Base-by-base conservation (phyloP, 1,140 invertebrate species). In the Drosophila ambigua region DNA sequence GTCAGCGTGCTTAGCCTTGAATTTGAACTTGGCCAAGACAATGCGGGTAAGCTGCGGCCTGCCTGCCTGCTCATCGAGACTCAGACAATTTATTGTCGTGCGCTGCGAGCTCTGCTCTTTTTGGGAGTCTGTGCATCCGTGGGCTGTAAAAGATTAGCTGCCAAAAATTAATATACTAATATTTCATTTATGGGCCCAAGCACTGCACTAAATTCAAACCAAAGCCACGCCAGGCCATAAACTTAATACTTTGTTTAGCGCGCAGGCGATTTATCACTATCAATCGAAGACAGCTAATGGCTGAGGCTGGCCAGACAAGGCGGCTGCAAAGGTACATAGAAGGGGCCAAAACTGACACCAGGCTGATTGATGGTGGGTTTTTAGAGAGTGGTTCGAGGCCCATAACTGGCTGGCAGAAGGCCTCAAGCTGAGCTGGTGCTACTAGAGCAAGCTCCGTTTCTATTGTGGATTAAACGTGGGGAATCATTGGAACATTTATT, bases 1-100 rank as follows among this genome's bases (percentile, higher is more conserved):
- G 55, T 67, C 66, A 63, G 75, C 63, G 63, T 69, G 75, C 60
- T 82, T 88, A 87, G 82, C 82, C 83, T 87, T 88, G 83, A 87
- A 82, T 87, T 87, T 87, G 83, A 87, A 87, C 83, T 87, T 87
- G 83, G 61, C 72, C 73, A 79, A 82, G 65, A 58, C 74, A 87
- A 72, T 77, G 65, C 35, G 35, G 31, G 8, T 35, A 35, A 9
- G 35, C 4, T 39, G 35, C 63, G 76, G 63, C 73, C 62, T 53
- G 49, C 73, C 62, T 53, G 49, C 52, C 62, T 53, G 49, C 57
- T 75, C 63, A 72, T 54, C 68, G 66, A 59, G 62, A 63, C 61
- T 39, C 45, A 75, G 51, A 54, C 58, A 76, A 53, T 73, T 41
- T 75, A 66, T 65, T 54, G 73, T 60, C 78, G 57, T 24, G 5